These are phyloP conservation scores for Agelaius phoeniceus DNA, from an alignment of 2,113 vertebrate genomes.

Conservation along the genomic window DNA sequence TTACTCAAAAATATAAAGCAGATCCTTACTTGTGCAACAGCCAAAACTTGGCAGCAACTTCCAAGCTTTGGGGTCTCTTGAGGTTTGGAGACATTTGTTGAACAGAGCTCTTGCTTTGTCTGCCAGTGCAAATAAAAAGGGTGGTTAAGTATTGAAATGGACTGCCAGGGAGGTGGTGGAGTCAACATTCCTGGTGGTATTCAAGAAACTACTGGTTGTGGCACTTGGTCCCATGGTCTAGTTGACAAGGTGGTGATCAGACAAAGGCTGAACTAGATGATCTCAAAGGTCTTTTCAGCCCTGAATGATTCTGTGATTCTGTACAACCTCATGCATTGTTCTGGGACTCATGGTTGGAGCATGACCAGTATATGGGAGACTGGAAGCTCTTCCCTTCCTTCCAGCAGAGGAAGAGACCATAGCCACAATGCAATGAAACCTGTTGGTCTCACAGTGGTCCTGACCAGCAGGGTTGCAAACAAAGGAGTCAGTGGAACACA, in stretches of 20 bases:
- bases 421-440: neutral
- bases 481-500: too few relatives aligned
- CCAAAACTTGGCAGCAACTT: neutral
- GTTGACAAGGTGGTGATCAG: neutral
- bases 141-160: neutral
- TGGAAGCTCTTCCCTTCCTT: neutral
- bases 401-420: neutral
- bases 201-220: neutral
- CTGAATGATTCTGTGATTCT: neutral
- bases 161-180: neutral
- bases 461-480: neutral
- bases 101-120: neutral
- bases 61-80: neutral
- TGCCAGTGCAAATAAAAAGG: neutral
- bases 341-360: rapidly evolving
- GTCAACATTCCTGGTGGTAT: too few relatives aligned
- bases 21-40: neutral
- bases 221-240: neutral
- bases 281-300: neutral
- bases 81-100: neutral
- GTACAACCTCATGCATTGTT: rapidly evolving
- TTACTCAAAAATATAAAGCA: neutral
- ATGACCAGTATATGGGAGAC: rapidly evolving
- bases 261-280: neutral
- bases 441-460: neutral